These are phyloP conservation scores for Ceyx margarethae DNA, from an alignment of 2,113 vertebrate genomes.

Conservation along the genomic window DNA sequence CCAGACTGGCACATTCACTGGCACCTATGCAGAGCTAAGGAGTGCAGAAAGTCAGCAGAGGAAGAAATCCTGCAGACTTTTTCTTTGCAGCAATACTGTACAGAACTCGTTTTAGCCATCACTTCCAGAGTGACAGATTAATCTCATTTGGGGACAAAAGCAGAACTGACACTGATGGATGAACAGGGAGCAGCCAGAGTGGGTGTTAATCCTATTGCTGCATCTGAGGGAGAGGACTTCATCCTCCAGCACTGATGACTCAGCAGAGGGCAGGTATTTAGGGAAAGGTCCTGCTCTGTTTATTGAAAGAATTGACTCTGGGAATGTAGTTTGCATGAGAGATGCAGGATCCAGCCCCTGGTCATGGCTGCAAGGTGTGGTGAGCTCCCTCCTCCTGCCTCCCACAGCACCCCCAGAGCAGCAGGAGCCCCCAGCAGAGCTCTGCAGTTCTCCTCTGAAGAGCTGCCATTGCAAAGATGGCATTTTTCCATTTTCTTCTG, in stretches of 20 bases:
- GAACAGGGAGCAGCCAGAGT: not conserved
- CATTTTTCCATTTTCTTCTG: not conserved
- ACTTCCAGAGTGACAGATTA: slow-evolving; percentile 49
- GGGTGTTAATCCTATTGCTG: not conserved
- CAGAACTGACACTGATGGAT: slow-evolving; percentile 42
- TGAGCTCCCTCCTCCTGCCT: not conserved
- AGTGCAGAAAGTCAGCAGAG: not conserved
- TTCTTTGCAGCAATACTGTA: slow-evolving; percentile 40
- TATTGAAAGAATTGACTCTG: not conserved
- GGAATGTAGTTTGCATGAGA: not conserved
- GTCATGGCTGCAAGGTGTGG: not conserved
- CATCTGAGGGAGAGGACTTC: not conserved
- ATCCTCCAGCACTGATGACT: slow-evolving; percentile 18
- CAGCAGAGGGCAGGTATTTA: slow-evolving; percentile 20
- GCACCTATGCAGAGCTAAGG: not conserved
- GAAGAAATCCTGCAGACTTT: not conserved
- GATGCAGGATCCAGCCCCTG: not conserved
- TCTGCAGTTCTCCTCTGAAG: not conserved
- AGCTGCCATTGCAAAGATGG: not conserved
- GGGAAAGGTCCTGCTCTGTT: not conserved
- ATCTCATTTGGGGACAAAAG: slow-evolving; percentile 16
- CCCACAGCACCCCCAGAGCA: not conserved
- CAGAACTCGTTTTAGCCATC: slow-evolving; percentile 51
- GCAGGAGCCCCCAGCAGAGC: not conserved
- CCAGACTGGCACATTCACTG: not conserved